Evolutionary conservation across 1,140 invertebrate species (phyloP).

Genomic region (Trichogramma pretiosum): DNA sequence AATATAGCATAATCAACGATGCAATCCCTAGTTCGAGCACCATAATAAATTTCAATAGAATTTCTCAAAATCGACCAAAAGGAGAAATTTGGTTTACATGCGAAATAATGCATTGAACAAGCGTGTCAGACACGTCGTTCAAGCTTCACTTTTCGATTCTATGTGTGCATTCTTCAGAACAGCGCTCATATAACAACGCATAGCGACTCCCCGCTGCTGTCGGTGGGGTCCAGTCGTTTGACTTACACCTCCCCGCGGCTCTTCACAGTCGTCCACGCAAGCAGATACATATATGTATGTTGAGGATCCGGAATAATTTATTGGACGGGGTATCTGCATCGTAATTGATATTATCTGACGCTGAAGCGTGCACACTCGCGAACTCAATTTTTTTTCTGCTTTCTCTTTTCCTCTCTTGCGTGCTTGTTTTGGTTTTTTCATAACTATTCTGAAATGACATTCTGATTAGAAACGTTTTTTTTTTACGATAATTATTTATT

Average conservation of each 20-base stretch:
- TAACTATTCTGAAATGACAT: too few relatives aligned
- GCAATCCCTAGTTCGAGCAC: too few relatives aligned
- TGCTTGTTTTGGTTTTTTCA: constrained; percentile 9
- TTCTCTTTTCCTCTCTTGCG: constrained; percentile 8
- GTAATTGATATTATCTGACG: constrained; percentile 31
- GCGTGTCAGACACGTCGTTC: constrained; percentile 14
- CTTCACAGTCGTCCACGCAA: constrained; percentile 12
- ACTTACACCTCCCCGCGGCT: constrained; percentile 12
- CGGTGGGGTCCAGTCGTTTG: not conserved
- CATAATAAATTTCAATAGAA: too few relatives aligned
- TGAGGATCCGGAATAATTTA: constrained; percentile 27
- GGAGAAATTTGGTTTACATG: too few relatives aligned
- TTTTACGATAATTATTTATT: too few relatives aligned
- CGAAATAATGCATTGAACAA: constrained; percentile 12
- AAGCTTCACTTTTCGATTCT: constrained; percentile 19
- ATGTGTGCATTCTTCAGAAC: too few relatives aligned
- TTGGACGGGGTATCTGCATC: constrained; percentile 24
- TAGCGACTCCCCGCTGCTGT: constrained; percentile 17
- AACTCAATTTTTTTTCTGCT: constrained; percentile 14
- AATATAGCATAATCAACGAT: too few relatives aligned
- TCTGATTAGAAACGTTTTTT: too few relatives aligned
- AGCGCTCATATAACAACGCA: constrained; percentile 10
- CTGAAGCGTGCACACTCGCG: constrained; percentile 5
- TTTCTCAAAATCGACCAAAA: too few relatives aligned
- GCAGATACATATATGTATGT: too few relatives aligned